Base-by-base conservation (phyloP, 2,888 invertebrate species). In the Orthosia gracilis region DNA sequence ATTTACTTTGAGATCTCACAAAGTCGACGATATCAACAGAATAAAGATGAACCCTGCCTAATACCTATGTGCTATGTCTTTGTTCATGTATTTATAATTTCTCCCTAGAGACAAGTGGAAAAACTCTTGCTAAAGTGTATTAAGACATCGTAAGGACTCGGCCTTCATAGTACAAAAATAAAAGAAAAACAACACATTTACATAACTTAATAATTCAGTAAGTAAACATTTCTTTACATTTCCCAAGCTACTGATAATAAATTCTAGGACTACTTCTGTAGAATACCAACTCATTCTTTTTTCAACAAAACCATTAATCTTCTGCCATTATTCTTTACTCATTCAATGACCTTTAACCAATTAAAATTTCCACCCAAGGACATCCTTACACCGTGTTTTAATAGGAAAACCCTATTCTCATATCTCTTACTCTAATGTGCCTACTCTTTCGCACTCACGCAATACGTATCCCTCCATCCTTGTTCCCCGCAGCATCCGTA, bases 401-500 rank as follows among this genome's bases (percentile, higher is more conserved):
- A 69, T 73, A 82, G 87, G 76, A 85, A 86, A 78, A 78, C 73
- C 78, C 75, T 73, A 74, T 40, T 57, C 64, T 66, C 69, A 63
- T 70, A 73, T 69, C 69, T 75, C 55, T 71, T 69, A 73, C 77
- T 66, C 57, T 47, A 69, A 18, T 70, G 49, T n/a, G 2, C 64
- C 54, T 3, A 86, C 87, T 78, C 80, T 69, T 52, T 93, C 89
- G 55, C 84, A 70, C 84, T 77, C 67, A 21, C 50, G 49, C 72
- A 23, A 7, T 58, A 23, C 15, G 23, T 59, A 40, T 79, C 83
- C 78, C 70, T 26, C 77, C 66, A 26, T 94, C 93, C 89, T 89
- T 78, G 62, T 93, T 89, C 66, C 11, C 40, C 84, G 78, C 96
- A 96, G 96, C 96, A 94, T 96, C 96, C 93, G 89, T 94, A 96